Conservation (phyloP, 2,113 vertebrate genomes). For the Holacanthus passer region DNA sequence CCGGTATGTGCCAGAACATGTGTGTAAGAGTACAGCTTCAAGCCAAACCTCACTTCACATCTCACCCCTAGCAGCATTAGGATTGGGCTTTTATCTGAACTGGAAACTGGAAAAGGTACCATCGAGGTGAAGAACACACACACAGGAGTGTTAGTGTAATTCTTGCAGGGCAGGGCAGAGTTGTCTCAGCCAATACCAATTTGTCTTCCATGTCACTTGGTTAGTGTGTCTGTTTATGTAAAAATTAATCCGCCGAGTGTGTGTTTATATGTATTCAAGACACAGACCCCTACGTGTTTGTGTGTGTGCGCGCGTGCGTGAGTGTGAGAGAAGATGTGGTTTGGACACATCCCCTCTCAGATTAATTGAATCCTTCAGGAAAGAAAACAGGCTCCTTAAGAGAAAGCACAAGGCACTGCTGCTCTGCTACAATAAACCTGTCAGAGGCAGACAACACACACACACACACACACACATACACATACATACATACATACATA, state of each 20-base stretch:
- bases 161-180: conserved; percentile 57
- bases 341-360: conserved; percentile 65
- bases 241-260: conserved; percentile 68
- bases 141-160: conserved; percentile 44
- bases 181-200: conserved; percentile 54
- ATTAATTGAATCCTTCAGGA: conserved; percentile 82
- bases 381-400: conserved; percentile 78
- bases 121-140: too few relatives aligned
- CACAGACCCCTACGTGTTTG: conserved; percentile 27
- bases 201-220: conserved; percentile 61
- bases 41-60: too few relatives aligned
- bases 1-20: too few relatives aligned
- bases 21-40: too few relatives aligned
- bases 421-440: conserved; percentile 80
- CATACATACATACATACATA: conserved; percentile 6
- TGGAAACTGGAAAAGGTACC: too few relatives aligned
- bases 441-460: conserved; percentile 74
- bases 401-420: conserved; percentile 73
- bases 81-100: too few relatives aligned
- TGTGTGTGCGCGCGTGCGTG: not conserved
- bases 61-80: too few relatives aligned
- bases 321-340: conserved; percentile 29
- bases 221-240: conserved; percentile 70
- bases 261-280: conserved; percentile 69
- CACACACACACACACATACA: conserved; percentile 11